Base-by-base conservation (phyloP, 1,140 invertebrate genomes). In the Lordiphosa collinella region DNA sequence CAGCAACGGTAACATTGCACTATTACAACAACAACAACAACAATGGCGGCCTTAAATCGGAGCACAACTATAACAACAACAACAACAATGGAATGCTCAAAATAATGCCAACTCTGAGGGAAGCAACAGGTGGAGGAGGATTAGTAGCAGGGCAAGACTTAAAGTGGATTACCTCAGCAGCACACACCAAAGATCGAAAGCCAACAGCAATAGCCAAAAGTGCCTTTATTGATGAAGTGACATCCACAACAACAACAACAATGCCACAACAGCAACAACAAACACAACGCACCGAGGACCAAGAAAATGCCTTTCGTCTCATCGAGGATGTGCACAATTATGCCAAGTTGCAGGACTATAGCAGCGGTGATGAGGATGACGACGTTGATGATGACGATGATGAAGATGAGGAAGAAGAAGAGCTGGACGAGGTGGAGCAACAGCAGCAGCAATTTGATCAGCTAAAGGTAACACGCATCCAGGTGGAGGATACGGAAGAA, bases 321-420 rank as follows among this genome's bases (percentile, higher is more conserved):
- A 87, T 88, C 54, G 87, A 88, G 41, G 87, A 86, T 70, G 87
- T 88, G 41, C 87, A 88, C 51, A 88, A 88, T 50, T 88, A 88
- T 74, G 85, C 87, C 14, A 88, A 88, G 62, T 43, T 82, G 52
- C 68, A 87, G 29, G 41, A 48, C 9, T 60, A 62, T 36, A 71
- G 60, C 46, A 78, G 60, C 50, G 82, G 73, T 54, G 76, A 69
- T 16, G 65, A 71, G 0, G 75, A 80, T 1, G 70, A 67, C 4
- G 68, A 70, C 0, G 74, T 70, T 1, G 76, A 79, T 0, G 73
- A 82, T n/a, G 75, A 70, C 0, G 35, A 51, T 1, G 53, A 22
- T 1, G 57, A 56, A 0, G 69, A 67, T 2, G 58, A 65, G 1
- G 64, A 60, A 3, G 48, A 54, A 1, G 44, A 54, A 2, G 57